Evolutionary conservation across 1,140 invertebrate species (phyloP), one percentile per base, ranked within the genome.

Genomic region (Hypsibius dujardini): DNA sequence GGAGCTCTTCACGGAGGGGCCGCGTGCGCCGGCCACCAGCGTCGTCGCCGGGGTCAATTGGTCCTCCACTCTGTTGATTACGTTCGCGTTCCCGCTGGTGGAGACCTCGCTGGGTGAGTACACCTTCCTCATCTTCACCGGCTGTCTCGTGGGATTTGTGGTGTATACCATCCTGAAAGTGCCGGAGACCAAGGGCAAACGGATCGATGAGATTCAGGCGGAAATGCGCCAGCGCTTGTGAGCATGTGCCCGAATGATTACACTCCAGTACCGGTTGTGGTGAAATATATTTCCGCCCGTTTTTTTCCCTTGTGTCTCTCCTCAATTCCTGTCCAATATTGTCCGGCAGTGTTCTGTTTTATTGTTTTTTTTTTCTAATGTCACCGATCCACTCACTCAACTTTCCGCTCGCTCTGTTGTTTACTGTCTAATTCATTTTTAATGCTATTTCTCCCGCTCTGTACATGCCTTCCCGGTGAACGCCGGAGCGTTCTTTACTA

Each of bases 161-260:
- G n/a, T 83, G 2, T 84, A 82, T 75, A 82, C 81, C 1, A 82
- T 78, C 75, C 79, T 82, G 72, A 80, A 78, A 72, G 79, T 84
- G 14, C 84, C 84, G 12, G 83, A 84, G 74, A 84, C 83, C 1
- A 84, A 85, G 76, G 80, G 80, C 46, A 81, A 79, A 74, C 79
- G 77, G 2, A 77, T 81, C 47, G 80, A 82, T 70, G 81, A 83
- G 73, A 80, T 83, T 59, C 73, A 78, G 46, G 75, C 76, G n/a
- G 67, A 76, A 14, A 77, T 77, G 71, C 72, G 75, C 3, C 75
- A 77, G 73, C 73, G 73, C 74, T 71, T 77, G 76, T 72, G 72
- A 76, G 70, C 7, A 56, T 7, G 7, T 7, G 50, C n/a, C 7
- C 7, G n/a, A 56, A 7, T 56, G n/a, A n/a, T 7, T n/a, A 56